Percentiles rank a stretch among this genome's conserved stretches.
Conservation (phyloP, 2,797 vertebrate species). For the Smutsia temminckii region DNA sequence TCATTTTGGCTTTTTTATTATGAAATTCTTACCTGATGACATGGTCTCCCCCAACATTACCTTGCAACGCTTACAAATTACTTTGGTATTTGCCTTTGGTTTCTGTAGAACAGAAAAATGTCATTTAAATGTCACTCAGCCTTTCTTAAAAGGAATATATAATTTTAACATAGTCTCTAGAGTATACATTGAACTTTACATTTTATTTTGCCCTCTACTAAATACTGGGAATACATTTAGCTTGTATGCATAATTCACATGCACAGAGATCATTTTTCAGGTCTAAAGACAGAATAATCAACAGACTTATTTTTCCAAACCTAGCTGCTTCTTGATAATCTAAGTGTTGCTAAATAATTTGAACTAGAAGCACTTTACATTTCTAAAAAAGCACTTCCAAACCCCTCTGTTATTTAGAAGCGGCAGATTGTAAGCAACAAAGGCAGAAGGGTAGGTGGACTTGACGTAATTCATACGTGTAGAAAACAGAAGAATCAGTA, state of each 20-base stretch:
- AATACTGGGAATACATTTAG: constrained; percentile 62
- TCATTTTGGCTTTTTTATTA: constrained; percentile 50
- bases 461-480: not conserved
- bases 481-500: not conserved
- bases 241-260: constrained; percentile 66
- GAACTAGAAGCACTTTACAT: not conserved
- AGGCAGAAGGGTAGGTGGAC: not conserved
- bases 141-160: constrained; percentile 78
- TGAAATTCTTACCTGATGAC: constrained; percentile 89
- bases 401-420: not conserved
- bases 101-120: constrained; percentile 88
- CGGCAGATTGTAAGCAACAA: not conserved
- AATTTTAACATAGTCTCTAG: constrained; percentile 75
- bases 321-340: constrained; percentile 24
- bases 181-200: constrained; percentile 75
- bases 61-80: constrained; percentile 93
- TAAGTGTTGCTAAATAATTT: constrained; percentile 32
- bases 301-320: constrained; percentile 43
- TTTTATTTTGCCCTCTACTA: constrained; percentile 76
- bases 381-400: constrained; percentile 24
- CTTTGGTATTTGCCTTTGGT: constrained; percentile 85
- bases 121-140: constrained; percentile 83
- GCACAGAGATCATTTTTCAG: constrained; percentile 29
- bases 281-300: constrained; percentile 48
- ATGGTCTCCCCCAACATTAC: constrained; percentile 90